Conservation (phyloP, 1,140 invertebrate genomes). For the Trachymyrmex cornetzi region DNA sequence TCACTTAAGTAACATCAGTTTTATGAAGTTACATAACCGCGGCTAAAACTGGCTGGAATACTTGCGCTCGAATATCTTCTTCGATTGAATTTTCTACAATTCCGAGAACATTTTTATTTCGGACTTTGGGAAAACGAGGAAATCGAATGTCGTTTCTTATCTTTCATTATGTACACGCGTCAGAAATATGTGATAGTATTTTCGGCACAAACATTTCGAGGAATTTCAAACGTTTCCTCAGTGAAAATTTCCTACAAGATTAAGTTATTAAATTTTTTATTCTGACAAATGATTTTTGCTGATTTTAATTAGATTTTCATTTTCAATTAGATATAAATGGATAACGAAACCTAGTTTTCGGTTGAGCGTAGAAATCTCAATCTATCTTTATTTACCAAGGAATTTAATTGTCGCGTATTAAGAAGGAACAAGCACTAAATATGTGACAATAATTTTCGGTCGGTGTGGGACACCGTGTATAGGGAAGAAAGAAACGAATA, state of each 20-base stretch:
- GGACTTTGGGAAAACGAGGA: neutral
- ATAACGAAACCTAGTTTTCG: neutral
- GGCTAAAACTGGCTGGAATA: neutral
- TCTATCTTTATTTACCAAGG: neutral
- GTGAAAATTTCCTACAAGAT: neutral
- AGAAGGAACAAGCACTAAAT: too few relatives aligned
- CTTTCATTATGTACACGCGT: neutral
- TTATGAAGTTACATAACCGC: constrained; percentile 11
- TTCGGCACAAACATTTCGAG: neutral
- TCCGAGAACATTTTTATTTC: neutral
- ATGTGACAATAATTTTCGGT: neutral
- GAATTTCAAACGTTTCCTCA: neutral
- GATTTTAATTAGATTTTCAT: neutral
- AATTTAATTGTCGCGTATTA: neutral
- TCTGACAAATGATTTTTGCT: neutral
- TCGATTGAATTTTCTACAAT: neutral
- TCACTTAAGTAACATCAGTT: neutral
- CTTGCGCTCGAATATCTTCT: too few relatives aligned
- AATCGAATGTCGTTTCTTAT: neutral
- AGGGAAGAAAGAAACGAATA: neutral
- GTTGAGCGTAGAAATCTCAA: neutral
- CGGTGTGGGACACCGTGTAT: neutral
- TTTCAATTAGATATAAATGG: neutral
- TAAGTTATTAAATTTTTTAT: neutral
- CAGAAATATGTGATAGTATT: neutral